Base-by-base conservation (phyloP, 1,140 invertebrate species). In the Philopotamus ludificatus region DNA sequence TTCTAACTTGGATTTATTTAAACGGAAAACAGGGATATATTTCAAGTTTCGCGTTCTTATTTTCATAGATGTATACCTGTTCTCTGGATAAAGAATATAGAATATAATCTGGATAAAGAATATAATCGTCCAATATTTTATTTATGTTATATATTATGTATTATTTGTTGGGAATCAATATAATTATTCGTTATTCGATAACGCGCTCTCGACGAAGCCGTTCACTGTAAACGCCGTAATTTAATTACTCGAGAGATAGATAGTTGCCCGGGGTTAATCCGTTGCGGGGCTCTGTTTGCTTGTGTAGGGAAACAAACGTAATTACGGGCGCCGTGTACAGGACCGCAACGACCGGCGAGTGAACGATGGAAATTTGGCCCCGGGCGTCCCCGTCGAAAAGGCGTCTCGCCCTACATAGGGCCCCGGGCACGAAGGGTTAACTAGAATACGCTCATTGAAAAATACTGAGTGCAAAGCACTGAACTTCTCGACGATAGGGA, bases 241-340 rank as follows among this genome's bases (percentile, higher is more conserved):
- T 47, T 60, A 60, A 60, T 60, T 60, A 47, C 57, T 47, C 57
- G 22, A 21, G 18, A n/a, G n/a, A n/a, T n/a, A n/a, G n/a, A 25
- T 45, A 15, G 18, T 34, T 22, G 1, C 18, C 16, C 2, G 3
- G 54, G 16, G 55, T 2, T 60, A 47, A 60, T 60, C 41, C 57
- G 44, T 15, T 7, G 18, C 23, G 8, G 7, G 22, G 18, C 16
- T 8, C 22, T n/a, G 9, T 18, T 51, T 9, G 7, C 49, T 23
- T 23, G 49, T 18, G 7, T 51, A 22, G 2, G 20, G 22, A 21
- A 23, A 21, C 21, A 51, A 23, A 51, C 15, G 18, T 7, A 23
- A 51, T 54, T 54, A 23, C 51, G 15, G 51, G 10, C 9, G 9
- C 10, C 44, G 18, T 47, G 15, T 20, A 47, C 44, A 20, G 44